Base-by-base conservation (phyloP, 2,888 invertebrate genomes). In the Rhamphomyia laevipes region DNA sequence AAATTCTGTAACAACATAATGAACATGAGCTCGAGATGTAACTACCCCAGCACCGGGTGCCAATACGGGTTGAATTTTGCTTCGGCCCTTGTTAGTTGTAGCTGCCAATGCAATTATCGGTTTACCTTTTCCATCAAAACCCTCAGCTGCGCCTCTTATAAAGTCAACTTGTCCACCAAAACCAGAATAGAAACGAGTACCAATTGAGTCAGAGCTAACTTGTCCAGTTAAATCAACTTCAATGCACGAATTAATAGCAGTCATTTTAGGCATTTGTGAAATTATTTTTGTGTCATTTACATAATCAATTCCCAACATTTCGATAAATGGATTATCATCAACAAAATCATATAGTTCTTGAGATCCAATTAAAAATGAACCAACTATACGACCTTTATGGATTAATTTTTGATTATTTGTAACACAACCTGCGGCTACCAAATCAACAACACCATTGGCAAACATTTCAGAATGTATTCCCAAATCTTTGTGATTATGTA, bases 401-500 rank as follows among this genome's bases (percentile, higher is more conserved):
- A 82, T 76, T 2, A 66, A 76, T 67, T 95, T 96, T 68, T 77
- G 77, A 61, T 82, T 84, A 67, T 96, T 96, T 9, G 94, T 96
- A 51, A 96, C 78, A 61, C 86, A 88, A 1, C 95, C 95, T 11
- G 80, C 77, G 45, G 80, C 78, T 12, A 92, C 87, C 44, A 96
- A 77, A 60, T 92, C 90, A 17, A 95, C 83, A 43, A 96, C 87
- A 11, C 95, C 95, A 48, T 89, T 88, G 59, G 90, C 86, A 73
- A 96, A 94, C 95, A 96, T 95, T 73, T 96, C 96, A 1, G 95
- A 93, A 71, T 96, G 95, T 51, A 96, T 83, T 23, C 96, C 95
- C 35, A 96, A 77, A 69, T 96, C 88, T 64, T 92, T 90, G 74
- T 96, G 96, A 58, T 81, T 75, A 50, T 76, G 81, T 49, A 95